phyloP scores from a whole-genome alignment of 2,113 vertebrate species.

The Numenius arquata region DNA sequence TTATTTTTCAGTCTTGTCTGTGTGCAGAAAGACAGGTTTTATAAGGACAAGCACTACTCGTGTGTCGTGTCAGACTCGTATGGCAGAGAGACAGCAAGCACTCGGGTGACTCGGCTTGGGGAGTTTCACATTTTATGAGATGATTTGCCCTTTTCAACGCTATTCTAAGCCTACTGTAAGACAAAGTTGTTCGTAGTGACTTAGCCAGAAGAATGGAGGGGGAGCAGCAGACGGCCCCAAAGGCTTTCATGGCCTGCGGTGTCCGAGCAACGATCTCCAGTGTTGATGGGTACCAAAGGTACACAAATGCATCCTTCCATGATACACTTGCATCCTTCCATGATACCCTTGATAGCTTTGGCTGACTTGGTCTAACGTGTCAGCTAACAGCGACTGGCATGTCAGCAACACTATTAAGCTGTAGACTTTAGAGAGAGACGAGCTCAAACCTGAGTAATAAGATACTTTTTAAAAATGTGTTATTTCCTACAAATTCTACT shows the following conservation, averaged over 20 bases:
- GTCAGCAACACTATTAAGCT: not conserved
- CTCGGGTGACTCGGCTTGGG: not conserved
- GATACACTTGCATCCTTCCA: not conserved
- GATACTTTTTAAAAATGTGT: not conserved
- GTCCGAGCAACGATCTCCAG: not conserved
- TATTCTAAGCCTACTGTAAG: not conserved
- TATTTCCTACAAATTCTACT: not conserved
- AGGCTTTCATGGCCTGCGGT: not conserved
- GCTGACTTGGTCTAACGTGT: not conserved
- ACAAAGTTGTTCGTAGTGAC: not conserved
- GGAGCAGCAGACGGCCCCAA: not conserved
- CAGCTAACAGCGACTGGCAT: not conserved
- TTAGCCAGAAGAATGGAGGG: not conserved
- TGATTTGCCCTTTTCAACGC: not conserved
- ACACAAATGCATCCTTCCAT: not conserved
- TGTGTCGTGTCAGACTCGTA: fast-evolving
- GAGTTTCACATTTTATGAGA: not conserved
- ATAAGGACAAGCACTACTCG: not conserved
- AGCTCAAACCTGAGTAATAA: not conserved
- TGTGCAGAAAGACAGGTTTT: not conserved
- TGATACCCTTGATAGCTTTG: not conserved
- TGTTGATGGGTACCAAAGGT: not conserved
- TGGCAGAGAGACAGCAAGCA: not conserved
- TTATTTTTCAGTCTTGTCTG: not conserved
- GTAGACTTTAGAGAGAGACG: not conserved